Conservation (phyloP, 2,888 invertebrate species). For the Homarus gammarus region DNA sequence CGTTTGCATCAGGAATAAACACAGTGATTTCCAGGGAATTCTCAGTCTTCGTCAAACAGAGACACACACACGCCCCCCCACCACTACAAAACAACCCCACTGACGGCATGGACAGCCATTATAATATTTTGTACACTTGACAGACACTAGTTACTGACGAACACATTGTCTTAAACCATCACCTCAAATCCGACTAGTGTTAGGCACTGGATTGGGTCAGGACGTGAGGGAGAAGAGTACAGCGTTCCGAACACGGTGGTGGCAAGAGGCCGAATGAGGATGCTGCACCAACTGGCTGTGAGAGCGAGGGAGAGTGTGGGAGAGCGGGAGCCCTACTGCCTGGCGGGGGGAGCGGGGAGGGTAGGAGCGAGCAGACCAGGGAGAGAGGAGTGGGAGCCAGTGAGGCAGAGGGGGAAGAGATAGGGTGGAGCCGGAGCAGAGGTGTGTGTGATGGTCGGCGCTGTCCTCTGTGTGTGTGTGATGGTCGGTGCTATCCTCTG, state of each 20-base stretch:
- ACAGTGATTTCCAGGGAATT: background rate
- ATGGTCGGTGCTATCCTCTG: background rate
- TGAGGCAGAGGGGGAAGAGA: background rate
- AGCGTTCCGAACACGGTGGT: slow-evolving; percentile 39
- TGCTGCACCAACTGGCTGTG: slow-evolving; percentile 48
- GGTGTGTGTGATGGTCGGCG: background rate
- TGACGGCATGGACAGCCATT: background rate
- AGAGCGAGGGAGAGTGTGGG: slow-evolving; percentile 39
- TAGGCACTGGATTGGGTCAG: slow-evolving; percentile 20
- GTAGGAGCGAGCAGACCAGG: background rate
- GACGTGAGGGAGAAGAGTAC: slow-evolving; percentile 13
- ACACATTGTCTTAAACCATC: slow-evolving; percentile 1
- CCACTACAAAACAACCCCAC: background rate
- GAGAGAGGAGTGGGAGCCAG: background rate
- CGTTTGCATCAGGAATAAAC: background rate
- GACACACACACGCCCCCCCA: background rate
- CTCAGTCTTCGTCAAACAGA: background rate
- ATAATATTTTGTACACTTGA: background rate
- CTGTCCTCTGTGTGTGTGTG: background rate
- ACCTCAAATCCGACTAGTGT: slow-evolving; percentile 20
- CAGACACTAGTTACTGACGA: background rate
- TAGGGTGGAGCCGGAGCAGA: slow-evolving; percentile 19
- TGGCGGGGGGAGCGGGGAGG: background rate
- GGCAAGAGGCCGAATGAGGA: slow-evolving; percentile 39
- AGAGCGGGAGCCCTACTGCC: background rate